Conservation (phyloP, 1,140 invertebrate species). For the Teleogryllus occipitalis region DNA sequence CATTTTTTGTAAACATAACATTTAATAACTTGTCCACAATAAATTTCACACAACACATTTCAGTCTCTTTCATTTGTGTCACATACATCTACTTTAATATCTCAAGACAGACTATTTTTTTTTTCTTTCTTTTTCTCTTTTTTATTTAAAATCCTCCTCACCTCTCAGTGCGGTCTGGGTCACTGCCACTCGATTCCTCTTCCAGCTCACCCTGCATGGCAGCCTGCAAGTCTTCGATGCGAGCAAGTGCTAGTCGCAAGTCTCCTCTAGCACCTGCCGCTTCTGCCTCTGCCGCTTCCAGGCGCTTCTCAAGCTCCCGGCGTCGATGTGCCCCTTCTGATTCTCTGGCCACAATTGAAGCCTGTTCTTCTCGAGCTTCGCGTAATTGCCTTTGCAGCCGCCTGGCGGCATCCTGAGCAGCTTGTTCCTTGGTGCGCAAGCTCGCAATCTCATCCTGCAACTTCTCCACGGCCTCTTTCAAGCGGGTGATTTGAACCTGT, state of each 20-base stretch:
- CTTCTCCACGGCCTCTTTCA: slow-evolving; percentile 78
- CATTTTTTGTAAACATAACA: not conserved
- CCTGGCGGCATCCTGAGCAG: slow-evolving; percentile 64
- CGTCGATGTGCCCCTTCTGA: slow-evolving; percentile 59
- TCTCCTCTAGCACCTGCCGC: slow-evolving; percentile 55
- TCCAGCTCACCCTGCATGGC: slow-evolving; percentile 72
- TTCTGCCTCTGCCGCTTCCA: slow-evolving; percentile 57
- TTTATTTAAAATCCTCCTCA: not conserved
- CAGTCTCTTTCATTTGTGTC: not conserved
- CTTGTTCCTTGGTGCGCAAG: slow-evolving; percentile 60
- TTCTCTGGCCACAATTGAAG: slow-evolving; percentile 54
- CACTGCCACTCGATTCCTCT: slow-evolving; percentile 43
- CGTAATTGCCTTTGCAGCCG: slow-evolving; percentile 59
- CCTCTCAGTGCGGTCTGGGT: not conserved
- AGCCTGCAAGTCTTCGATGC: slow-evolving; percentile 75
- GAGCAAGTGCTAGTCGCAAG: slow-evolving; percentile 67
- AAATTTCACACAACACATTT: not conserved
- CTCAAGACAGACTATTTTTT: not conserved
- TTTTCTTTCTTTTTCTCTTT: not conserved
- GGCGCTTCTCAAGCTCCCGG: slow-evolving; percentile 58
- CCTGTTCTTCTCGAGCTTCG: slow-evolving; percentile 64
- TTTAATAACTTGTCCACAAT: not conserved
- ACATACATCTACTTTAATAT: not conserved
- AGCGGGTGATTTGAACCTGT: slow-evolving; percentile 61
- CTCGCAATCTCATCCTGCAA: slow-evolving; percentile 63